Conservation (phyloP, 2,113 vertebrate genomes). For the Pseudopipra pipra region DNA sequence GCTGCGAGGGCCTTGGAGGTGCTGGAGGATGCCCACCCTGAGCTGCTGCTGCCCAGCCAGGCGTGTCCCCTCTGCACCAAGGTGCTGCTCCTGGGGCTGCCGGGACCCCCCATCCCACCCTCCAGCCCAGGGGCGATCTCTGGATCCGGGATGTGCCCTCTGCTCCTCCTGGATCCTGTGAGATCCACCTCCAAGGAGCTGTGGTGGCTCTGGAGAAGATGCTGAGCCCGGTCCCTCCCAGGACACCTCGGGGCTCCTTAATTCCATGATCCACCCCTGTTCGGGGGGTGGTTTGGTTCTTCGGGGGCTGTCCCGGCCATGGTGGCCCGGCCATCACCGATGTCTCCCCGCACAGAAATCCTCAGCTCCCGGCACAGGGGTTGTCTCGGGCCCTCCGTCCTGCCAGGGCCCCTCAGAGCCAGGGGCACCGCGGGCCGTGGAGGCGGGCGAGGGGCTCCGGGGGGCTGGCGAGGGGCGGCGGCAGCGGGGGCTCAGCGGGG, state of each 20-base stretch:
- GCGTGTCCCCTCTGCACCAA: not conserved
- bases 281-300: not conserved
- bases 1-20: not conserved
- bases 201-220: not conserved
- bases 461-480: accelerated
- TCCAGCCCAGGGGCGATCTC: not conserved
- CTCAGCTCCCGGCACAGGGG: accelerated
- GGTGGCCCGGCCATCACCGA: not conserved
- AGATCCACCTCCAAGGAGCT: not conserved
- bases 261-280: not conserved
- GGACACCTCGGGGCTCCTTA: not conserved
- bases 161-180: not conserved
- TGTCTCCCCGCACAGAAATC: accelerated
- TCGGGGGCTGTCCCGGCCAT: not conserved
- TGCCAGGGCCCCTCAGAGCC: not conserved
- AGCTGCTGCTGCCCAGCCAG: not conserved
- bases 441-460: not conserved
- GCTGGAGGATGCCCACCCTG: not conserved
- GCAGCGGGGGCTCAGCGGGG: not conserved
- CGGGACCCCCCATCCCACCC: too few relatives aligned
- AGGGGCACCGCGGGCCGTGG: not conserved
- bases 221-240: not conserved
- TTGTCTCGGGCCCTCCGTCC: accelerated
- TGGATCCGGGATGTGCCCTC: not conserved
- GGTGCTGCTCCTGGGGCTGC: too few relatives aligned